These are phyloP conservation scores for Leuciscus idus DNA, from an alignment of 2,113 vertebrate genomes.

Conservation along the genomic window DNA sequence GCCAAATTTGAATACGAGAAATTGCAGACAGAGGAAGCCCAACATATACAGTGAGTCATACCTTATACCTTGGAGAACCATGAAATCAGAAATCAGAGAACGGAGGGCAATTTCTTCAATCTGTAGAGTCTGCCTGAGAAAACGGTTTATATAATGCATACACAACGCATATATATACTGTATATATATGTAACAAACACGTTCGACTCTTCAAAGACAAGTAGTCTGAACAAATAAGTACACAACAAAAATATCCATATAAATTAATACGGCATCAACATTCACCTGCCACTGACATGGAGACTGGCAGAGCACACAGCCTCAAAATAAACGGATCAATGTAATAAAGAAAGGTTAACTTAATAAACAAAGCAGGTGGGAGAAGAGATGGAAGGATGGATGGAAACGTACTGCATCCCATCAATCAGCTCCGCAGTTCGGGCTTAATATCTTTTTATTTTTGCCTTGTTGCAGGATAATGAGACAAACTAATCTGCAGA, in stretches of 20 bases:
- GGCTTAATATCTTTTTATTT: neutral
- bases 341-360: conserved; percentile 33
- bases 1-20: too few relatives aligned
- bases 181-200: too few relatives aligned
- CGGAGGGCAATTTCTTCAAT: neutral
- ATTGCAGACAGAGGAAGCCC: too few relatives aligned
- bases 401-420: neutral
- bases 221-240: neutral
- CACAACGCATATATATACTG: too few relatives aligned
- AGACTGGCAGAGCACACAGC: neutral
- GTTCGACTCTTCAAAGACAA: neutral
- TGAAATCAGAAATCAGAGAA: neutral
- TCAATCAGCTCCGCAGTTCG: neutral
- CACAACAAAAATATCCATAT: conserved; percentile 1
- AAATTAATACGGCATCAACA: neutral
- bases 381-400: neutral
- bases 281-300: neutral
- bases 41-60: too few relatives aligned
- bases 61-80: neutral
- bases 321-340: conserved; percentile 3
- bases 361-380: conserved; percentile 18
- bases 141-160: too few relatives aligned
- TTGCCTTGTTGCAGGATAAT: neutral
- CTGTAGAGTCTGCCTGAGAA: neutral
- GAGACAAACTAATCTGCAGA: neutral